Base-by-base conservation (phyloP, 2,797 vertebrate genomes). In the Phalloptychus januarius region DNA sequence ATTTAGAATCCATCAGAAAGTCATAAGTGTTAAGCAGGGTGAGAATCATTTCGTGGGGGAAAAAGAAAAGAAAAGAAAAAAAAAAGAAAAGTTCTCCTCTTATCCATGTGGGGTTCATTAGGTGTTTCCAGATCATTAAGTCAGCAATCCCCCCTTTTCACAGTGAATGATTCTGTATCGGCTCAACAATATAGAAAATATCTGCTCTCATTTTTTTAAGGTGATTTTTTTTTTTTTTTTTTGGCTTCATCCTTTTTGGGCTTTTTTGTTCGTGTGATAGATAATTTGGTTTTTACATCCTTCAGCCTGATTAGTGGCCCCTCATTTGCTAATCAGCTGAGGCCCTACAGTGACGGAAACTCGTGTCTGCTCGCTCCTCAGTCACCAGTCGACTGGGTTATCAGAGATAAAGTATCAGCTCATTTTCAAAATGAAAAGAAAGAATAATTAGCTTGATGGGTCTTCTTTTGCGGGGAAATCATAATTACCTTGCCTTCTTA, bases 111-210 rank as follows among this genome's bases (percentile, higher is more conserved):
- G 7, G 7, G 86, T 93, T 91, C 86, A 94, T 92, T 86, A 87
- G 77, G 83, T 87, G 85, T 91, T 95, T 95, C 89, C 83, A 85
- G 86, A 82, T 90, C 85, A 91, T 94, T 91, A 91, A 87, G 88
- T 86, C 76, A 75, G 79, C 75, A 71, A 92, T 93, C 74, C 75
- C 74, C 75, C 82, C 89, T 91, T 92, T 65, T 86, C 86, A 90
- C 87, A 20, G 63, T 75, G 72, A 61, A 48, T 61, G 33, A 73
- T 63, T 52, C 16, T 16, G 56, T 42, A 79, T 40, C 36, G 67
- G 77, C 67, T 48, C n/a, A 36, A 71, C 6, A 33, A 20, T 15
- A 28, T 16, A 65, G 63, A 25, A 65, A 20, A 65, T 52, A 31
- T 52, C 40, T 40, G 20, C 33, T 40, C 75, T 52, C 33, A 8